These are phyloP conservation scores for Hozukius guyotensis DNA, from an alignment of 2,797 vertebrate genomes.

Conservation along the genomic window DNA sequence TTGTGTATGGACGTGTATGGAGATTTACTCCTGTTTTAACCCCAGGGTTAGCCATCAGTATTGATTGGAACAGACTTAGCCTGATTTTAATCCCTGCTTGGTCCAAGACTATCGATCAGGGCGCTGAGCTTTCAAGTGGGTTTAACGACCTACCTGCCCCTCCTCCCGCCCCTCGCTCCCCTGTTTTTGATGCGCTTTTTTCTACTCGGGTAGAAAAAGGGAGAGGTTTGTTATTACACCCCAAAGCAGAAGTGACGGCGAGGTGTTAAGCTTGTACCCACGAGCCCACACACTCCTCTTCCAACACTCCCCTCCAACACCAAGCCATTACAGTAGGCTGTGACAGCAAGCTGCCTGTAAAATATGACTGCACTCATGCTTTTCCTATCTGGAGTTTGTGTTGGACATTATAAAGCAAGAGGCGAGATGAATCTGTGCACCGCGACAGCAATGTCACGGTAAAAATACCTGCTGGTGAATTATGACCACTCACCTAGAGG, in stretches of 20 bases:
- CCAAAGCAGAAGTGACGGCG: conserved; percentile 57
- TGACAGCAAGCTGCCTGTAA: conserved; percentile 60
- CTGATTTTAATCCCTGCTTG: conserved; percentile 81
- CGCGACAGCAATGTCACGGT: conserved; percentile 69
- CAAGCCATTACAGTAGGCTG: conserved; percentile 43
- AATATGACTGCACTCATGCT: conserved; percentile 65
- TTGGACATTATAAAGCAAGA: conserved; percentile 67
- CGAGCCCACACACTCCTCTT: conserved; percentile 1
- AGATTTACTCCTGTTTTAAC: conserved; percentile 85
- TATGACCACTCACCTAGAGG: conserved; percentile 75
- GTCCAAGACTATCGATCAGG: conserved; percentile 79
- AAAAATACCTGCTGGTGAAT: conserved; percentile 75
- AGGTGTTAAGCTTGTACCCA: conserved; percentile 28
- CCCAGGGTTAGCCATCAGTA: conserved; percentile 82
- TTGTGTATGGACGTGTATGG: conserved; percentile 76
- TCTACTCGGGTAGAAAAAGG: conserved; percentile 35
- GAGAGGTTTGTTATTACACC: conserved; percentile 59
- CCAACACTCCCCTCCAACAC: conserved; percentile 3
- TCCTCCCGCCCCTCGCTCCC: conserved; percentile 35
- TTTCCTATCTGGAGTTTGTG: conserved; percentile 63
- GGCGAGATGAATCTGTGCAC: conserved; percentile 72
- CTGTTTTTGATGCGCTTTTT: conserved; percentile 32
- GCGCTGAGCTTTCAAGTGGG: conserved; percentile 82
- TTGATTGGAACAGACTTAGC: conserved; percentile 84
- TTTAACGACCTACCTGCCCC: conserved; percentile 79